phyloP scores from a whole-genome alignment of 2,888 invertebrate species.

The Eristalinus sepulchralis region DNA sequence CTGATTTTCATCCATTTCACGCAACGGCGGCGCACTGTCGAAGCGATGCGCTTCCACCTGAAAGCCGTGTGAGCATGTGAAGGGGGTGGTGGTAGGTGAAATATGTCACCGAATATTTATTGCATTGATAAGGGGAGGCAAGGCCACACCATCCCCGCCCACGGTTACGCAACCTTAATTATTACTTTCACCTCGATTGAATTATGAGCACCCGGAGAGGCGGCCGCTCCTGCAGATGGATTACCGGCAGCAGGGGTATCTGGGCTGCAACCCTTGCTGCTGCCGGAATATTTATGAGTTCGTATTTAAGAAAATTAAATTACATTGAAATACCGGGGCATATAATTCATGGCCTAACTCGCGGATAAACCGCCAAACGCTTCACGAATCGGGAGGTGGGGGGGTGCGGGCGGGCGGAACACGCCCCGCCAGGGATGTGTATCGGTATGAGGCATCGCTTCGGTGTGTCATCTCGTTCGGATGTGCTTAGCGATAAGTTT shows the following conservation, averaged over 20 bases:
- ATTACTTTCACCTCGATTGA: conserved; percentile 27
- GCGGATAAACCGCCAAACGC: conserved; percentile 25
- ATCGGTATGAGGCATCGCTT: conserved; percentile 40
- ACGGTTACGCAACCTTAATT: conserved; percentile 18
- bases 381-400: not conserved
- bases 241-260: not conserved
- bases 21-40: not conserved
- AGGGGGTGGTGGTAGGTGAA: not conserved
- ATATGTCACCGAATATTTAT: conserved; percentile 43
- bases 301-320: conserved; percentile 57
- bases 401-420: not conserved
- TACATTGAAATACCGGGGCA: conserved; percentile 39
- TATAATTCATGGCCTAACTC: conserved; percentile 46
- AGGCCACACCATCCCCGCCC: not conserved
- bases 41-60: not conserved
- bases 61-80: not conserved
- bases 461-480: conserved; percentile 28
- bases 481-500: conserved; percentile 30
- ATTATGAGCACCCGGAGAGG: not conserved
- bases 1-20: not conserved
- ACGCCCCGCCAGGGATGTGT: conserved; percentile 14
- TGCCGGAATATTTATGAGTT: conserved; percentile 39
- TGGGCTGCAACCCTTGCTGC: conserved; percentile 17
- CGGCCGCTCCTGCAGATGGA: conserved; percentile 24
- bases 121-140: conserved; percentile 15